phyloP scores from a whole-genome alignment of 2,113 vertebrate species.

The Poecile atricapillus region DNA sequence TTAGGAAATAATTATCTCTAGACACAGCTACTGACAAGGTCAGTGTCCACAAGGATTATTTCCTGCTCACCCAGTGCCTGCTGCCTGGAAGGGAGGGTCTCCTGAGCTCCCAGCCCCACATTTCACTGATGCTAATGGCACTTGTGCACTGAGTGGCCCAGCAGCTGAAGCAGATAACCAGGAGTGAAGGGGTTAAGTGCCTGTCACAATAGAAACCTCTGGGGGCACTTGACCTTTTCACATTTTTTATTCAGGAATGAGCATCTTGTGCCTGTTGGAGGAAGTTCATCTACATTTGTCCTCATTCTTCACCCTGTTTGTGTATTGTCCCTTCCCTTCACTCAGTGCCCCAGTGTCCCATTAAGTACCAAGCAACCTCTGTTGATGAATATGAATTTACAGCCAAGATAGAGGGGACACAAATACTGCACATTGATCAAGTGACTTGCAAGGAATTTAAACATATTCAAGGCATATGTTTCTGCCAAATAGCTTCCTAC shows the following conservation, averaged over 20 bases:
- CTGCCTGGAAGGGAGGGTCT: background rate
- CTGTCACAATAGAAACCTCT: conserved; percentile 70
- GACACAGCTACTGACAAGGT: conserved; percentile 39
- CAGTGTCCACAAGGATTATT: conserved; percentile 46
- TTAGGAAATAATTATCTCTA: conserved; percentile 62
- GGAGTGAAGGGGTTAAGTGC: conserved; percentile 70
- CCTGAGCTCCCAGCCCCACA: background rate
- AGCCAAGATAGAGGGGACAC: conserved; percentile 39
- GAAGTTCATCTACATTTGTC: conserved; percentile 61
- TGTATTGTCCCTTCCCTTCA: conserved; percentile 47
- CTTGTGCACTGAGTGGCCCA: conserved; percentile 39
- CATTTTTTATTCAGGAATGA: conserved; percentile 63
- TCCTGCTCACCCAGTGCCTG: background rate
- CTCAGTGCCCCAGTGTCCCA: conserved; percentile 15
- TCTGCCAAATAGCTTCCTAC: conserved; percentile 15
- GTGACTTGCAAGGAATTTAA: conserved; percentile 12
- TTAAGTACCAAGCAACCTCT: conserved; percentile 37
- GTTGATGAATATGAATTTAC: conserved; percentile 61
- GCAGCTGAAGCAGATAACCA: conserved; percentile 68
- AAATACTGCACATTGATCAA: conserved; percentile 37
- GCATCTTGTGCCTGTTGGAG: conserved; percentile 60
- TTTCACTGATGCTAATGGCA: conserved; percentile 36
- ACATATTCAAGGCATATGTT: conserved; percentile 39
- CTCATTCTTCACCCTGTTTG: conserved; percentile 53
- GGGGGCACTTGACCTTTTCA: conserved; percentile 69